Percentiles rank a stretch among this genome's conserved stretches.
These are phyloP conservation scores for Pyrocoelia pectoralis DNA, from an alignment of 2,888 invertebrate species.

Conservation along the genomic window DNA sequence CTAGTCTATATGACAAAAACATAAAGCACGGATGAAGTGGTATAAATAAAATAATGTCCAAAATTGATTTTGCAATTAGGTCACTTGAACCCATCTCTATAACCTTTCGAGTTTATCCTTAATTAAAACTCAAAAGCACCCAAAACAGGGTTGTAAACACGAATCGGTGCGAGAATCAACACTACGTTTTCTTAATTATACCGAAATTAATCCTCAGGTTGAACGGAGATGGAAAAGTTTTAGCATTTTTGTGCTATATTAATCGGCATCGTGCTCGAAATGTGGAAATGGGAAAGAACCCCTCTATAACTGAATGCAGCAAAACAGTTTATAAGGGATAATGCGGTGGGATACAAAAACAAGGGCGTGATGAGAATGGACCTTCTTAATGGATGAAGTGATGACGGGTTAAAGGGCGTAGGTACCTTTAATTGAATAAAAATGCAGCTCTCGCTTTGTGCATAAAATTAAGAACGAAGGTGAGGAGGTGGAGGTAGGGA, in stretches of 20 bases:
- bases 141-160: constrained; percentile 30
- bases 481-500: too few species aligned
- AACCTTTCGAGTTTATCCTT: constrained; percentile 31
- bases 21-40: constrained; percentile 23
- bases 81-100: constrained; percentile 37
- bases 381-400: constrained; percentile 34
- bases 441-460: background rate
- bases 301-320: constrained; percentile 23
- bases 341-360: constrained; percentile 32
- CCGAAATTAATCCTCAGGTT: constrained; percentile 14
- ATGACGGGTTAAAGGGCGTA: constrained; percentile 10
- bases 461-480: background rate
- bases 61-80: constrained; percentile 53
- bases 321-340: constrained; percentile 35
- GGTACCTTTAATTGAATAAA: background rate
- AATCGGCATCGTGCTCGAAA: constrained; percentile 10
- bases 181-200: constrained; percentile 29
- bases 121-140: constrained; percentile 40
- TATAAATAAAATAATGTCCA: constrained; percentile 41
- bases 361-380: constrained; percentile 33
- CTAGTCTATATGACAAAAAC: too few species aligned
- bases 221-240: constrained; percentile 14
- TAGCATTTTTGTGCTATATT: constrained; percentile 21
- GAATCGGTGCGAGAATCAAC: constrained; percentile 18
- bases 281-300: constrained; percentile 14